A percentile compares a stretch with the other conserved stretches of the same genome.
Evolutionary conservation across 2,888 invertebrate species (phyloP).

Genomic region (Lithophane leautieri): DNA sequence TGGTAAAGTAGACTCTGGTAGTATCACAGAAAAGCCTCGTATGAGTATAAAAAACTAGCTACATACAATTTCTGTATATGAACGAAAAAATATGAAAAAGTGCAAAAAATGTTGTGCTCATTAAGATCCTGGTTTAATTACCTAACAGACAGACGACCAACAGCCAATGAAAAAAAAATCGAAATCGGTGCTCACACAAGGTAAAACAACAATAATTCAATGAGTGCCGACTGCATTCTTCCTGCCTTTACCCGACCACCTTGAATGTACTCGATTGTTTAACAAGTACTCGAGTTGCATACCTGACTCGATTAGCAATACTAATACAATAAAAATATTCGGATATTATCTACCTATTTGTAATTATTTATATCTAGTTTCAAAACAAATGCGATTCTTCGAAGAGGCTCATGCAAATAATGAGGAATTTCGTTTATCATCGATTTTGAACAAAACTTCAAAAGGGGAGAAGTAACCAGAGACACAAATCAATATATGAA

Average conservation of each 20-base stretch:
- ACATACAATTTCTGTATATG: not conserved
- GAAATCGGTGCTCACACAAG: conserved; percentile 63
- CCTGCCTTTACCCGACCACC: conserved; percentile 82
- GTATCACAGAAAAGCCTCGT: not conserved
- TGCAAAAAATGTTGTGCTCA: not conserved
- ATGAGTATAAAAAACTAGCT: not conserved
- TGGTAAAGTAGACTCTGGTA: not conserved
- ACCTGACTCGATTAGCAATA: conserved; percentile 71
- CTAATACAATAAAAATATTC: conserved; percentile 54
- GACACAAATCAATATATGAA: too few species aligned
- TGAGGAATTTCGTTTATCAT: conserved; percentile 13
- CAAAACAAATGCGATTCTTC: conserved; percentile 38
- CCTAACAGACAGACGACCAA: conserved; percentile 7
- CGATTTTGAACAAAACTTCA: conserved; percentile 4
- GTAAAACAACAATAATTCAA: conserved; percentile 71
- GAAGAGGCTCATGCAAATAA: conserved; percentile 21
- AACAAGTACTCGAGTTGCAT: conserved; percentile 70
- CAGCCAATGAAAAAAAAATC: conserved; percentile 25
- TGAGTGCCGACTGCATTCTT: conserved; percentile 80
- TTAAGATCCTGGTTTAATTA: conserved; percentile 4
- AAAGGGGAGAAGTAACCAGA: conserved; percentile 4
- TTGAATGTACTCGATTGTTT: conserved; percentile 79
- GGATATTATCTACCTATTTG: conserved; percentile 53
- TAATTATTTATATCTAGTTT: conserved; percentile 20
- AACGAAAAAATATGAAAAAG: not conserved